Conservation (phyloP, 2,797 vertebrate species). For the Amphiprion clarkii region DNA sequence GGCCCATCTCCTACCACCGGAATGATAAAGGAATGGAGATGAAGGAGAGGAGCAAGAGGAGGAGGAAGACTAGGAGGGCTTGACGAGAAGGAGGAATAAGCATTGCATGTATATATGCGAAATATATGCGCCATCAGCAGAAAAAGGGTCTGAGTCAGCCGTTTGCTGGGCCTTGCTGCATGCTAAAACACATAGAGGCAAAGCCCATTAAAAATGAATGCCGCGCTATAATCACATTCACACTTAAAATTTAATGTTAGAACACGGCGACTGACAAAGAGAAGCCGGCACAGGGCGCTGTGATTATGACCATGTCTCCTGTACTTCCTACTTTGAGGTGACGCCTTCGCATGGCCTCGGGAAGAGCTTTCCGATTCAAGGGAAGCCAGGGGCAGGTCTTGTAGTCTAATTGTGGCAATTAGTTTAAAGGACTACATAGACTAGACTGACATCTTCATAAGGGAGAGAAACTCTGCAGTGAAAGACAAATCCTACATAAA, state of each 20-base stretch:
- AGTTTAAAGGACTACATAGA: slow-evolving; percentile 59
- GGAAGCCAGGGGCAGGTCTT: slow-evolving; percentile 53
- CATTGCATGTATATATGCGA: slow-evolving; percentile 83
- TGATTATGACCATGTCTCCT: slow-evolving; percentile 76
- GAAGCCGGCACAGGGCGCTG: slow-evolving; percentile 69
- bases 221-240: slow-evolving; percentile 88
- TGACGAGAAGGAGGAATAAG: slow-evolving; percentile 81
- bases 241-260: slow-evolving; percentile 89
- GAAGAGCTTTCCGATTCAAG: slow-evolving; percentile 60
- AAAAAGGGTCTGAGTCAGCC: slow-evolving; percentile 87
- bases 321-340: slow-evolving; percentile 68
- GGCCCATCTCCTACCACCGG: slow-evolving; percentile 58
- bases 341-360: slow-evolving; percentile 53
- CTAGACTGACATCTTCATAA: slow-evolving; percentile 41
- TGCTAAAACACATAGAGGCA: slow-evolving; percentile 90
- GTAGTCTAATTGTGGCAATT: slow-evolving; percentile 68
- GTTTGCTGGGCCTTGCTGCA: slow-evolving; percentile 81
- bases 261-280: slow-evolving; percentile 81
- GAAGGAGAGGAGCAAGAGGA: slow-evolving; percentile 66
- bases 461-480: background rate
- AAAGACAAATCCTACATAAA: slow-evolving; percentile 8
- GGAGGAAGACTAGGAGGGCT: slow-evolving; percentile 64
- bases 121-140: slow-evolving; percentile 87
- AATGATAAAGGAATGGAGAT: slow-evolving; percentile 76
- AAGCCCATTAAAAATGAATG: slow-evolving; percentile 92